These are phyloP conservation scores for Drosophila helvetica DNA, from an alignment of 2,888 invertebrate species.

Conservation along the genomic window DNA sequence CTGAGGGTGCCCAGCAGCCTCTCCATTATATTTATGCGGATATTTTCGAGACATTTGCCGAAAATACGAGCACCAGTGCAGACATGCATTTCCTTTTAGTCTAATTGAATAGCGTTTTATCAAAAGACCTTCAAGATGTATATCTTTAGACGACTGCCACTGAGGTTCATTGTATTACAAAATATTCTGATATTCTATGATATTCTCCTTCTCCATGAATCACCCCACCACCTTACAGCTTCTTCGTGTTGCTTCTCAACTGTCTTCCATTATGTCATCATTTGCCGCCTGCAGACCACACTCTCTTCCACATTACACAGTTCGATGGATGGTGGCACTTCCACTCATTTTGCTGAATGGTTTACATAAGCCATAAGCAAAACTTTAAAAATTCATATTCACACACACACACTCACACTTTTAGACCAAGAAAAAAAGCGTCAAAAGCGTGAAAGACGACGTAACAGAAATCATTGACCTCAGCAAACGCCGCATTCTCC, in stretches of 20 bases:
- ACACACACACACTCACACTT: constrained; percentile 38
- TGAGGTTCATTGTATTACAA: constrained; percentile 34
- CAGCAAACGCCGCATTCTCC: constrained; percentile 67
- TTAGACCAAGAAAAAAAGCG: constrained; percentile 50
- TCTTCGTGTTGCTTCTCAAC: constrained; percentile 1
- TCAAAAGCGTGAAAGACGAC: constrained; percentile 67
- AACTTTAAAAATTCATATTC: constrained; percentile 64
- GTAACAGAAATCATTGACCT: constrained; percentile 75
- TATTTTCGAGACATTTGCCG: constrained; percentile 9
- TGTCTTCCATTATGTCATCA: constrained; percentile 58
- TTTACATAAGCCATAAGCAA: constrained; percentile 64
- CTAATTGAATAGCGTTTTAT: constrained; percentile 62
- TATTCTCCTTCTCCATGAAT: constrained; percentile 25
- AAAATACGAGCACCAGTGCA: constrained; percentile 14
- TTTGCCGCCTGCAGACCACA: constrained; percentile 31
- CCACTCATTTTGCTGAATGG: constrained; percentile 48
- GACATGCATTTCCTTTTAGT: constrained; percentile 69
- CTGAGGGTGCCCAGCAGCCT: constrained; percentile 45
- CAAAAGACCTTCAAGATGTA: constrained; percentile 46
- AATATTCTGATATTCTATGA: constrained; percentile 34
- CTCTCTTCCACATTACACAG: constrained; percentile 54
- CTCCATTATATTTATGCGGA: constrained; percentile 53
- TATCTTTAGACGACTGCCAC: constrained; percentile 11
- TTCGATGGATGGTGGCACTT: constrained; percentile 39
- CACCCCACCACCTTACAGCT: constrained; percentile 13